Evolutionary conservation across 2,888 invertebrate genomes (phyloP).

Genomic region (Antitype chi): DNA sequence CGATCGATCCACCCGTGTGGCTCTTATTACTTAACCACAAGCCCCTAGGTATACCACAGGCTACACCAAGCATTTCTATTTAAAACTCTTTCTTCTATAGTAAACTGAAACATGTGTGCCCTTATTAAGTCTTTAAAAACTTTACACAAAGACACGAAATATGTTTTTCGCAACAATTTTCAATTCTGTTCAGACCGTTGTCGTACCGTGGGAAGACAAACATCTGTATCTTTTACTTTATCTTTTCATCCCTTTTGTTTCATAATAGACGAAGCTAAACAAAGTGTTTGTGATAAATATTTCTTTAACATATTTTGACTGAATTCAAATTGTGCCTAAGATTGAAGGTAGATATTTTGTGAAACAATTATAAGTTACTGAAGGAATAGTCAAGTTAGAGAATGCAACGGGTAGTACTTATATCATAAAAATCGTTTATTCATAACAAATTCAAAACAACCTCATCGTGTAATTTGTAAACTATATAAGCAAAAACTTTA

Average conservation of each 20-base stretch:
- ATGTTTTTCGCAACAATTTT: constrained; percentile 17
- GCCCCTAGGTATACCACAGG: no score
- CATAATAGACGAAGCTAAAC: constrained; percentile 10
- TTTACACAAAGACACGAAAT: neutral
- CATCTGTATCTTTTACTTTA: constrained; percentile 32
- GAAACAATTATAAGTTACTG: neutral
- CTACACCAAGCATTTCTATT: neutral
- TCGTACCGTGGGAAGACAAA: constrained; percentile 28
- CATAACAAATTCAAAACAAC: no score
- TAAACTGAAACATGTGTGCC: neutral
- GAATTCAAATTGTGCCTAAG: neutral
- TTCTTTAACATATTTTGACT: neutral
- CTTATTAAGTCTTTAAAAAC: neutral
- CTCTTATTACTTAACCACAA: no score
- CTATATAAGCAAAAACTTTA: no score
- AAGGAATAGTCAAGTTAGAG: neutral
- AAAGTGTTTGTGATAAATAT: constrained; percentile 13
- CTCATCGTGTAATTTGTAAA: no score
- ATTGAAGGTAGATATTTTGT: neutral
- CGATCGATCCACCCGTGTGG: no score
- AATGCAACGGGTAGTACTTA: no score
- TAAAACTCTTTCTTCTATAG: neutral
- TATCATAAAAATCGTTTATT: no score
- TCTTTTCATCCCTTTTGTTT: constrained; percentile 40
- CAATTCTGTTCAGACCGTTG: neutral